Evolutionary conservation across 2,888 invertebrate genomes (phyloP).

Genomic region (Arge pagana): DNA sequence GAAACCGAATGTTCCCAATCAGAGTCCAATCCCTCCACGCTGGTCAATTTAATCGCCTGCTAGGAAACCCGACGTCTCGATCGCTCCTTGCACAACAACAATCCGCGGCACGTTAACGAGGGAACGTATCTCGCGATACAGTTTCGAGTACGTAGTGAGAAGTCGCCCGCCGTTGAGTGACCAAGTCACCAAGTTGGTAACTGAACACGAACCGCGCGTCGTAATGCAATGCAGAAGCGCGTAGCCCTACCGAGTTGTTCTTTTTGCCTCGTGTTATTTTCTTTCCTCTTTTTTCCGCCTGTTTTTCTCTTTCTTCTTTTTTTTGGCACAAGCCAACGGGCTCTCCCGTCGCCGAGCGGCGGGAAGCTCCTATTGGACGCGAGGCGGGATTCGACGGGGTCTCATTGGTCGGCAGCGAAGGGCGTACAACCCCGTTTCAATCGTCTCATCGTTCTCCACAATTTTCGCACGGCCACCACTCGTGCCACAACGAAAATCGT

Average conservation of each 20-base stretch:
- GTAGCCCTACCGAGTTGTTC: conserved; percentile 10
- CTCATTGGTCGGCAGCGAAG: conserved; percentile 42
- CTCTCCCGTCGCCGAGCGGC: conserved; percentile 20
- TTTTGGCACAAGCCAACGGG: conserved; percentile 26
- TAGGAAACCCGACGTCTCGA: too few relatives aligned
- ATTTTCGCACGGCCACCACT: too few relatives aligned
- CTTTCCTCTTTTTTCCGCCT: conserved; percentile 13
- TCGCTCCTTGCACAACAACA: too few relatives aligned
- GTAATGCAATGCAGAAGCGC: conserved; percentile 30
- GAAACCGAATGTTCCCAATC: too few relatives aligned
- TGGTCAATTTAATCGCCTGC: too few relatives aligned
- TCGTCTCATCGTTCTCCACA: background rate
- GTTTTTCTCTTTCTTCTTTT: conserved; percentile 17
- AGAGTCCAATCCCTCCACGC: too few relatives aligned
- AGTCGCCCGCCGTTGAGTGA: conserved; percentile 43
- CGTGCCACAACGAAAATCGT: too few relatives aligned
- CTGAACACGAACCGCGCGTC: conserved; percentile 25
- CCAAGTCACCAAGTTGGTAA: conserved; percentile 42
- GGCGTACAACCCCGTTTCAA: conserved; percentile 43
- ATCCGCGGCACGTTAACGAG: too few relatives aligned
- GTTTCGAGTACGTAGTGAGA: too few relatives aligned
- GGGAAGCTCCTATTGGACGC: conserved; percentile 32
- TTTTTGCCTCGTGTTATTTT: conserved; percentile 9
- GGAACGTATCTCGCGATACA: too few relatives aligned
- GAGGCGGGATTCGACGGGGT: conserved; percentile 32